Evolutionary conservation across 2,797 vertebrate species (phyloP).

Genomic region (Clarias laeviceps): DNA sequence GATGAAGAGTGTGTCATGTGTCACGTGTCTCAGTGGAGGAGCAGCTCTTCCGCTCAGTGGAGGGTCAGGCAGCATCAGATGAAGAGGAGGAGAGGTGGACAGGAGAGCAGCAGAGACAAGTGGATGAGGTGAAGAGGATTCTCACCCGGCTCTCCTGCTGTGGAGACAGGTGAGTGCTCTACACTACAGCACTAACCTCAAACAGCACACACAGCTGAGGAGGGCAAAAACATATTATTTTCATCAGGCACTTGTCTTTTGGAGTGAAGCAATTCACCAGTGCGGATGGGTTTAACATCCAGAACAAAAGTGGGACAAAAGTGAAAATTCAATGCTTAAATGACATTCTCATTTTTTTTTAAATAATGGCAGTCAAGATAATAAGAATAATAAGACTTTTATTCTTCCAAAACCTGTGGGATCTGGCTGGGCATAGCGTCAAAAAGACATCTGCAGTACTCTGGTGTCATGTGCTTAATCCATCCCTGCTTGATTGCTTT

Average conservation of each 20-base stretch:
- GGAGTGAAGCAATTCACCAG: background rate
- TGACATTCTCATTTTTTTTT: too few species aligned
- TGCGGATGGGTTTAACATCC: background rate
- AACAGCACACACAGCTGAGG: background rate
- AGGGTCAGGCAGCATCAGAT: slow-evolving; percentile 91
- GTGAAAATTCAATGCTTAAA: background rate
- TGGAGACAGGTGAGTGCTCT: slow-evolving; percentile 71
- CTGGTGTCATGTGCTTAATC: too few species aligned
- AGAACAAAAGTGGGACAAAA: background rate
- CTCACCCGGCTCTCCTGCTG: slow-evolving; percentile 78
- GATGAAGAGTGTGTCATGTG: slow-evolving; percentile 15
- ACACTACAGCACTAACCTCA: background rate
- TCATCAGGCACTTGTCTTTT: background rate
- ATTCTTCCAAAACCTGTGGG: too few species aligned
- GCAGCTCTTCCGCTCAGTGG: slow-evolving; percentile 88
- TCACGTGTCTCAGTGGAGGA: slow-evolving; percentile 76
- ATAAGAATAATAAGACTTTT: too few species aligned
- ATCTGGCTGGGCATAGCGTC: too few species aligned
- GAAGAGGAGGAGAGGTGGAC: slow-evolving; percentile 87
- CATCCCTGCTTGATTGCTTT: too few species aligned
- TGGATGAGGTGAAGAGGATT: slow-evolving; percentile 71
- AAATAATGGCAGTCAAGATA: too few species aligned
- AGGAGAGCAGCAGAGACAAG: slow-evolving; percentile 68
- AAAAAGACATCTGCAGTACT: too few species aligned
- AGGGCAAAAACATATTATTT: background rate